Percentiles rank a stretch among this genome's conserved stretches.
phyloP scores from a whole-genome alignment of 2,888 invertebrate genomes.

The Drosophila hamatofila region DNA sequence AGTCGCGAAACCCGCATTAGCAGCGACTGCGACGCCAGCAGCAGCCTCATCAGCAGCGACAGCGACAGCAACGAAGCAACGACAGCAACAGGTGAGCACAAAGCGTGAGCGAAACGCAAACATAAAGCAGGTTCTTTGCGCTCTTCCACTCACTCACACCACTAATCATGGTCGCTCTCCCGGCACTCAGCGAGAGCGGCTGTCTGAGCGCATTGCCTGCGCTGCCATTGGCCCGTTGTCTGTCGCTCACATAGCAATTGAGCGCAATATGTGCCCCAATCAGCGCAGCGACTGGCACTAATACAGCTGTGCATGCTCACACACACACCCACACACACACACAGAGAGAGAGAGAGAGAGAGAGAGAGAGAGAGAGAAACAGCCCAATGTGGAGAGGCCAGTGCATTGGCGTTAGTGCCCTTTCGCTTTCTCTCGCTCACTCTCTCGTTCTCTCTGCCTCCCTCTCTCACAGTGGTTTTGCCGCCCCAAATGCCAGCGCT shows the following conservation, averaged over 20 bases:
- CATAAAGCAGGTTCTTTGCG: conserved; percentile 44
- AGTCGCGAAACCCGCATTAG: conserved; percentile 11
- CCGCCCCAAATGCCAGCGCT: conserved; percentile 15
- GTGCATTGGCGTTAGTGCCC: background rate
- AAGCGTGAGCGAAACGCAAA: background rate
- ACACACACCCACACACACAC: background rate
- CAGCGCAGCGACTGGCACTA: conserved; percentile 18
- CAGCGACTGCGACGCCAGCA: conserved; percentile 19
- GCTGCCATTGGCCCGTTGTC: conserved; percentile 41
- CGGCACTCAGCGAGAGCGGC: conserved; percentile 14
- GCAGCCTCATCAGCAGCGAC: conserved; percentile 1
- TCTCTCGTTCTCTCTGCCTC: background rate
- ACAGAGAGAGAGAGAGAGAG: no score
- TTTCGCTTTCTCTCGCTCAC: background rate
- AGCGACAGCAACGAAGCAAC: background rate
- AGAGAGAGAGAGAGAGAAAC: background rate
- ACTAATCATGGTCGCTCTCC: background rate
- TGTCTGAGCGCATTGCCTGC: conserved; percentile 31
- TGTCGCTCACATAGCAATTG: conserved; percentile 19
- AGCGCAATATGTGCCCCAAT: conserved; percentile 44
- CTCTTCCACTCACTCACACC: conserved; percentile 8
- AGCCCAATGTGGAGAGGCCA: background rate
- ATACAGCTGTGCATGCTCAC: conserved; percentile 6
- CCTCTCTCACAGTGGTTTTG: background rate
- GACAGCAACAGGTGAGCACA: conserved; percentile 39